Evolutionary conservation across 2,113 vertebrate genomes (phyloP).

Genomic region (Nannobrachium achirus): DNA sequence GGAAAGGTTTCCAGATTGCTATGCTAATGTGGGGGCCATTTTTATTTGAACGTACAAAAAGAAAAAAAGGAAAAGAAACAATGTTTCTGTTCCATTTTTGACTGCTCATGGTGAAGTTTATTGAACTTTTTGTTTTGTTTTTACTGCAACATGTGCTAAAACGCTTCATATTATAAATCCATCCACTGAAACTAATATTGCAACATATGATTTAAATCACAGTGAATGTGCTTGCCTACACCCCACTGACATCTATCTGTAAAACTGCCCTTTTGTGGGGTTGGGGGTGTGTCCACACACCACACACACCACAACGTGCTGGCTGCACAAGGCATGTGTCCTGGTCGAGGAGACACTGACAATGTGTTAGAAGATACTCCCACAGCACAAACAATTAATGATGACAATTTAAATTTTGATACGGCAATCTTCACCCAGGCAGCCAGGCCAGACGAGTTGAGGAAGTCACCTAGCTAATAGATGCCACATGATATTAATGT

Average conservation of each 20-base stretch:
- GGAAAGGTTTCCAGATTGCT: conserved; percentile 29
- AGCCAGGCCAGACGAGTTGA: conserved; percentile 43
- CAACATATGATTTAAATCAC: too few relatives aligned
- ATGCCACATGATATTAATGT: conserved; percentile 76
- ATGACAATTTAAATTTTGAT: conserved; percentile 67
- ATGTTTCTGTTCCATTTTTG: background rate
- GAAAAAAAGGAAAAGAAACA: background rate
- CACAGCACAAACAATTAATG: conserved; percentile 60
- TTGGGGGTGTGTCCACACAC: too few relatives aligned
- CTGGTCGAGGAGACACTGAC: conserved; percentile 13
- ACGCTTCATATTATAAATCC: too few relatives aligned
- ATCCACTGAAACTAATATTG: too few relatives aligned
- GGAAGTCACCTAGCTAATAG: conserved; percentile 71
- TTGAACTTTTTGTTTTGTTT: too few relatives aligned
- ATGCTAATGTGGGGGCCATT: conserved; percentile 45
- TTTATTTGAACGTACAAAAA: conserved; percentile 30
- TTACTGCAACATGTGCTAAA: too few relatives aligned
- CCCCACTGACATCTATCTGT: too few relatives aligned
- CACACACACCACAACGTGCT: background rate
- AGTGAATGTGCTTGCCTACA: too few relatives aligned
- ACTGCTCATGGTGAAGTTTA: too few relatives aligned
- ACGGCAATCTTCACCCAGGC: conserved; percentile 28
- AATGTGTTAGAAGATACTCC: conserved; percentile 35
- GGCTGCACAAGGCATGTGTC: conserved; percentile 8
- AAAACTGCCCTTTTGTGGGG: too few relatives aligned